Evolutionary conservation across 2,888 invertebrate species (phyloP).

Genomic region (Pyralis farinalis): DNA sequence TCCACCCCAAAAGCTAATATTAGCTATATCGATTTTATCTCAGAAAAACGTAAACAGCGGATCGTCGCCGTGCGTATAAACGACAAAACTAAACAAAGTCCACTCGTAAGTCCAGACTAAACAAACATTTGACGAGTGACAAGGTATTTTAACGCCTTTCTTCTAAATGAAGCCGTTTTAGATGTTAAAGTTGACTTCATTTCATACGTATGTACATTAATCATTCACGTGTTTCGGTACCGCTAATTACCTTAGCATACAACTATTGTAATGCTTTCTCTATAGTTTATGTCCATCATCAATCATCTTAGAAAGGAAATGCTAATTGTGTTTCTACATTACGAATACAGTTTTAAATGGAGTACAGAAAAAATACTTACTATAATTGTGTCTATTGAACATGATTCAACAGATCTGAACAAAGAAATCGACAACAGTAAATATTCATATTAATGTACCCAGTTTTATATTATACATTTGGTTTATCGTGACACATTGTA

Average conservation of each 20-base stretch:
- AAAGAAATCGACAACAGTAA: neutral
- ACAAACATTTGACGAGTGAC: slow-evolving; percentile 37
- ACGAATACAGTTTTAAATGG: neutral
- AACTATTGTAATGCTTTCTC: slow-evolving; percentile 4
- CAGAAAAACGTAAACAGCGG: slow-evolving; percentile 12
- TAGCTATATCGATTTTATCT: slow-evolving; percentile 15
- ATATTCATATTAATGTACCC: neutral
- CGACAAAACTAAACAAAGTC: slow-evolving; percentile 26
- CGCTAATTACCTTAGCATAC: slow-evolving; percentile 1
- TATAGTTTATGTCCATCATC: slow-evolving; percentile 2
- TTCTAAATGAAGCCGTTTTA: slow-evolving; percentile 4
- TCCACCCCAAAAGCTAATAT: slow-evolving; percentile 3
- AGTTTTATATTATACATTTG: no score
- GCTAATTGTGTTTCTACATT: neutral
- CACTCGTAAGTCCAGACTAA: slow-evolving; percentile 35
- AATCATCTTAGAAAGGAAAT: slow-evolving; percentile 1
- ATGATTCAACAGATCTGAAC: neutral
- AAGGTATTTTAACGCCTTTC: slow-evolving; percentile 34
- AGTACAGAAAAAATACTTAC: neutral
- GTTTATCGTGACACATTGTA: neutral
- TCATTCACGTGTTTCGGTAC: slow-evolving; percentile 5
- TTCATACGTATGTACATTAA: slow-evolving; percentile 1
- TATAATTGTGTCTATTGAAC: neutral
- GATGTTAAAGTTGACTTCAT: slow-evolving; percentile 4
- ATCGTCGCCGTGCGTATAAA: slow-evolving; percentile 11